These are phyloP conservation scores for Centruroides sculpturatus DNA, from an alignment of 1,140 invertebrate genomes.

Conservation along the genomic window DNA sequence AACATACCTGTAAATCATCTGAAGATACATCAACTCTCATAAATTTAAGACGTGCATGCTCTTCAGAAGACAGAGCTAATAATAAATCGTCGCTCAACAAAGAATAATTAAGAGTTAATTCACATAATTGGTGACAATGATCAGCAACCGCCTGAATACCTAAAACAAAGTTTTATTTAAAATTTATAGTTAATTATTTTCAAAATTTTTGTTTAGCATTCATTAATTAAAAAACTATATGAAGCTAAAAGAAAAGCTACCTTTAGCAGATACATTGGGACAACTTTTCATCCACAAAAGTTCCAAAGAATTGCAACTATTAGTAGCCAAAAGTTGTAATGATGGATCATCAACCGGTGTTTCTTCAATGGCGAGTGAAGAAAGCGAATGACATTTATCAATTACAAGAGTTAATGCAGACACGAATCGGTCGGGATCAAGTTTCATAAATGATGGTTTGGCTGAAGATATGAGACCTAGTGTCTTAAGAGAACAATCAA, in stretches of 20 bases:
- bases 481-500: not conserved
- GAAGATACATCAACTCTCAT: not conserved
- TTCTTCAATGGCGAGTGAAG: not conserved
- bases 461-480: not conserved
- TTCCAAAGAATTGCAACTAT: not conserved
- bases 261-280: not conserved
- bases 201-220: too few relatives aligned
- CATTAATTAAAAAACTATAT: too few relatives aligned
- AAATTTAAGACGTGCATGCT: not conserved
- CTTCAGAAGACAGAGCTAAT: not conserved
- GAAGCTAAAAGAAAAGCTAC: not conserved
- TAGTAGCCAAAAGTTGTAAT: not conserved
- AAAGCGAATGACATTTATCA: not conserved
- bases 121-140: not conserved
- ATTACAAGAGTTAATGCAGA: not conserved
- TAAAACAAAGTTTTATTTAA: not conserved
- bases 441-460: not conserved
- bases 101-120: not conserved
- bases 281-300: not conserved
- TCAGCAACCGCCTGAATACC: not conserved
- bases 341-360: not conserved
- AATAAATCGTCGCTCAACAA: not conserved
- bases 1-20: not conserved
- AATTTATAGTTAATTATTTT: too few relatives aligned
- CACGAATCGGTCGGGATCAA: not conserved